Conservation (phyloP, 2,888 invertebrate species). For the Philereme vetulata region DNA sequence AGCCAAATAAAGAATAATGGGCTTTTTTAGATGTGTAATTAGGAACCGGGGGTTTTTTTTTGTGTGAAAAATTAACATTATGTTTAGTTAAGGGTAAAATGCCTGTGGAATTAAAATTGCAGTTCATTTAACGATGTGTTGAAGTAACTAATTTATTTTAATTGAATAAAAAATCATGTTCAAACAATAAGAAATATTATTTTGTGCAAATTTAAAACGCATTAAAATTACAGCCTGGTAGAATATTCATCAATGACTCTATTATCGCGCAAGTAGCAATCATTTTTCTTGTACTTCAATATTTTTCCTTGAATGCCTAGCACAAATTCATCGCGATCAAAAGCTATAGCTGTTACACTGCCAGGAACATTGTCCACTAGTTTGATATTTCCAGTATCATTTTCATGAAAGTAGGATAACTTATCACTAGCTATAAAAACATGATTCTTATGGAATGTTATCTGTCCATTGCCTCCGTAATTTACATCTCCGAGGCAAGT, state of each 20-base stretch:
- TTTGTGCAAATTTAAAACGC: background rate
- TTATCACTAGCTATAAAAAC: conserved; percentile 65
- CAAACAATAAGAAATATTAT: background rate
- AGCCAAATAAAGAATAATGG: too few species aligned
- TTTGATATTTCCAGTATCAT: conserved; percentile 58
- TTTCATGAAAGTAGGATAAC: conserved; percentile 63
- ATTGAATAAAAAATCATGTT: conserved; percentile 41
- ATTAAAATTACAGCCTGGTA: conserved; percentile 7
- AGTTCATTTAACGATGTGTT: too few species aligned
- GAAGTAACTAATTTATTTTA: conserved; percentile 33
- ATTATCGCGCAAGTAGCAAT: conserved; percentile 51
- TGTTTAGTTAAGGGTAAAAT: too few species aligned
- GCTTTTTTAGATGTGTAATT: too few species aligned
- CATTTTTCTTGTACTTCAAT: conserved; percentile 60
- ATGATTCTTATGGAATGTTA: conserved; percentile 59
- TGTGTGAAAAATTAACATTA: too few species aligned
- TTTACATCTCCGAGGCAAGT: conserved; percentile 56
- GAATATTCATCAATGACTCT: conserved; percentile 32
- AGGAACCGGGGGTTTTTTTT: too few species aligned
- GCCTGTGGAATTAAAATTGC: too few species aligned
- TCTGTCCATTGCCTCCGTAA: conserved; percentile 66
- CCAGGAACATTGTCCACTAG: conserved; percentile 57
- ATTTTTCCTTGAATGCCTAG: conserved; percentile 63
- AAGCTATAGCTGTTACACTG: conserved; percentile 66
- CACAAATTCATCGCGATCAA: conserved; percentile 64